phyloP scores from a whole-genome alignment of 1,140 invertebrate genomes.

The Vanessa atalanta region DNA sequence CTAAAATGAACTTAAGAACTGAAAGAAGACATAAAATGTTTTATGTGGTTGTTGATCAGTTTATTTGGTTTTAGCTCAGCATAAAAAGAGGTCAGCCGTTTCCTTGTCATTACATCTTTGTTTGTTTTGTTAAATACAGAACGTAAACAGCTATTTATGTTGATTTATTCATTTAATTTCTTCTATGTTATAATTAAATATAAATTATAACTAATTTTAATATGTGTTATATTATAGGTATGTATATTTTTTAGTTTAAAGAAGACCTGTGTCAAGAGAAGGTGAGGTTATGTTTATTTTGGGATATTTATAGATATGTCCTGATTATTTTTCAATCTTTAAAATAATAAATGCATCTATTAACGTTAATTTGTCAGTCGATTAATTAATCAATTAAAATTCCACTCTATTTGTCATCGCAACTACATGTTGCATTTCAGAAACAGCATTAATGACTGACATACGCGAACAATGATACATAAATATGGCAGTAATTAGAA shows the following conservation, averaged over 20 bases:
- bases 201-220: too few relatives aligned
- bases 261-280: too few relatives aligned
- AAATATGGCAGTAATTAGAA: constrained; percentile 43
- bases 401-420: not conserved
- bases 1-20: constrained; percentile 17
- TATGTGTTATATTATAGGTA: too few relatives aligned
- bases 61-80: constrained; percentile 28
- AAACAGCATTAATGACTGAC: constrained; percentile 32
- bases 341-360: not conserved
- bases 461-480: constrained; percentile 31
- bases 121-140: constrained; percentile 19
- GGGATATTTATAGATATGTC: not conserved
- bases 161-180: constrained; percentile 7
- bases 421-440: constrained; percentile 23
- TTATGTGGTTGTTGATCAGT: constrained; percentile 33
- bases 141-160: constrained; percentile 20
- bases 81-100: constrained; percentile 31
- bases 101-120: constrained; percentile 22
- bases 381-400: not conserved
- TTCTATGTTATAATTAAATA: not conserved
- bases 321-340: not conserved
- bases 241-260: too few relatives aligned
- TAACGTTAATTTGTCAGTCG: not conserved
- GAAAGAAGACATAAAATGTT: constrained; percentile 34
- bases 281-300: too few relatives aligned